A percentile compares a stretch with the other conserved stretches of the same genome.
These are phyloP conservation scores for Damaliscus lunatus DNA, from an alignment of 2,113 vertebrate genomes.

Conservation along the genomic window DNA sequence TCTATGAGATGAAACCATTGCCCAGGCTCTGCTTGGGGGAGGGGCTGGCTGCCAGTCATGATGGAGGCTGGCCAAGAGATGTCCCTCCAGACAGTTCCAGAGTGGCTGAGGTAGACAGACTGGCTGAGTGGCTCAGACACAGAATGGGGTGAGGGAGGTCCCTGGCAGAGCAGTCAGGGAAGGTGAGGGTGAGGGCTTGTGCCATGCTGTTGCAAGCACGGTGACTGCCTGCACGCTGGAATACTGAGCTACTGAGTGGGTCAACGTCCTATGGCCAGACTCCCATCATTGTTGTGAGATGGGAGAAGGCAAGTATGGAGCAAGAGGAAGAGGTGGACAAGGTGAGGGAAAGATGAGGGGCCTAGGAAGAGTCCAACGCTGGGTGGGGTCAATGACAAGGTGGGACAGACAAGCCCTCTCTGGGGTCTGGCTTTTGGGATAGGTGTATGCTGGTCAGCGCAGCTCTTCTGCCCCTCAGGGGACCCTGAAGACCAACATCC, in stretches of 20 bases:
- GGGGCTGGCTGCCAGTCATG: fast-evolving
- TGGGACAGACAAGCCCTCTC: neutral
- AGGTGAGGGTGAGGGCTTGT: neutral
- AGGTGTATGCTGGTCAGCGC: fast-evolving
- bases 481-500: fast-evolving
- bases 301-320: fast-evolving
- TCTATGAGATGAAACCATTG: neutral
- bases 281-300: neutral
- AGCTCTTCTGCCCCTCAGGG: neutral
- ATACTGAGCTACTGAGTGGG: fast-evolving
- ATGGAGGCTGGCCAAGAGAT: fast-evolving
- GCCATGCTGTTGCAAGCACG: fast-evolving
- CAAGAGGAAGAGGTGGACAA: fast-evolving
- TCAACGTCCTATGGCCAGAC: fast-evolving
- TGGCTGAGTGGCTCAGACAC: neutral
- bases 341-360: no score
- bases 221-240: neutral
- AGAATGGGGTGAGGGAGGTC: neutral
- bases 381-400: no score
- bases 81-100: neutral
- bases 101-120: neutral
- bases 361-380: neutral
- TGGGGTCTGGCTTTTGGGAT: no score
- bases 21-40: neutral
- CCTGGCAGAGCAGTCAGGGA: no score